Evolutionary conservation across 2,797 vertebrate genomes (phyloP), one percentile per base, ranked within the genome.

Genomic region (Mormyrus proboscirostris): DNA sequence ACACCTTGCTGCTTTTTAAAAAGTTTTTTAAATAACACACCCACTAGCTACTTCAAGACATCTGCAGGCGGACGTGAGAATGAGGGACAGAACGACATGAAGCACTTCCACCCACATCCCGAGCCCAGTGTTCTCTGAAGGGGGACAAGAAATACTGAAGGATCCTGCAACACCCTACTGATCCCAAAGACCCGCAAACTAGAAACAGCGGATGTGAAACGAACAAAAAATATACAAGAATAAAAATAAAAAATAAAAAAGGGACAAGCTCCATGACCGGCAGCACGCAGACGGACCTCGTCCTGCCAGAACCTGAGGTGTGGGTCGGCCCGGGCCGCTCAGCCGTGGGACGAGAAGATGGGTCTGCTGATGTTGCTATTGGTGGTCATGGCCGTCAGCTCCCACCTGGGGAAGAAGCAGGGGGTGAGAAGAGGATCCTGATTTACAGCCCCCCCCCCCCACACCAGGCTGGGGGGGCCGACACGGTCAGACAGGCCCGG

Each of bases 311-410:
- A 92, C 57, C 33, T 90, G 90, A 33, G 38, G 90, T 69, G 79
- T 90, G 85, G 88, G 84, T 88, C 16, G 12, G n/a, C 6, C 12
- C n/a, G 59, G 16, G 44, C 12, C 10, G 83, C 69, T 96, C 95
- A 99, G 92, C 98, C 99, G 7, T 99, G 98, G 89, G 98, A 98
- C 41, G 98, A 99, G 94, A 98, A 97, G 87, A 99, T 98, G 90
- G 99, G 99, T 22, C 99, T 96, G 94, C 98, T 99, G 95, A 99
- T 99, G 96, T 96, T 99, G 95, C 99, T 99, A 96, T 99, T 99
- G 47, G 98, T 99, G 16, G 98, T 99, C 99, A 99, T 99, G 92
- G 99, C 99, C 0, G 97, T 96, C 93, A 99, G 96, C 93, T 99
- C 99, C 98, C 98, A 99, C 96, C 99, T 98, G 92, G 51, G 94